phyloP scores from a whole-genome alignment of 2,113 vertebrate species.

The Tachuris rubrigastra region DNA sequence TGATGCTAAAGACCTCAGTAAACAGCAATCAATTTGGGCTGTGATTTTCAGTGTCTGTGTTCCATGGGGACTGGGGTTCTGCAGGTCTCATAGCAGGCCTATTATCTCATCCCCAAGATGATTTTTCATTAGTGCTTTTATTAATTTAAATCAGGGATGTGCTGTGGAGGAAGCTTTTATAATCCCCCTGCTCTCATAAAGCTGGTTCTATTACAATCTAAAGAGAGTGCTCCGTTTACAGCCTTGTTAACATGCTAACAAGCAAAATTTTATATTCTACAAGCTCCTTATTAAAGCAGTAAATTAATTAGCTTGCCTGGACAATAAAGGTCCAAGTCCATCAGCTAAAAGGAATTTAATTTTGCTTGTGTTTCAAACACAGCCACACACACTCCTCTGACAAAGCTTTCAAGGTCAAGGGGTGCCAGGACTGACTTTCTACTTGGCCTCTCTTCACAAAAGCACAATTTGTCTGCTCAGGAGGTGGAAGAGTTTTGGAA shows the following conservation, averaged over 20 bases:
- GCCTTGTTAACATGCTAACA: slow-evolving; percentile 40
- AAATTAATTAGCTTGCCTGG: slow-evolving; percentile 47
- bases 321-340: background rate
- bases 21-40: background rate
- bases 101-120: slow-evolving; percentile 15
- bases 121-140: slow-evolving; percentile 43
- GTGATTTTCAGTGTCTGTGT: background rate
- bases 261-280: slow-evolving; percentile 6
- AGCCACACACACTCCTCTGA: rapidly evolving
- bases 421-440: background rate
- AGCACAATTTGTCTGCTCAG: background rate
- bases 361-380: background rate
- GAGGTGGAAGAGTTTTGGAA: background rate
- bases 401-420: background rate
- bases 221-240: slow-evolving; percentile 31
- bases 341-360: background rate
- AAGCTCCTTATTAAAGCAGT: slow-evolving; percentile 13
- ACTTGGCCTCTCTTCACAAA: background rate
- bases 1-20: background rate
- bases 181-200: slow-evolving; percentile 31
- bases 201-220: background rate
- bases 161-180: background rate
- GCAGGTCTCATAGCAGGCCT: background rate
- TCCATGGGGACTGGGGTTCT: background rate
- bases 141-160: slow-evolving; percentile 32